These are phyloP conservation scores for Drosophila subobscura DNA, from an alignment of 1,140 invertebrate genomes.

Conservation along the genomic window DNA sequence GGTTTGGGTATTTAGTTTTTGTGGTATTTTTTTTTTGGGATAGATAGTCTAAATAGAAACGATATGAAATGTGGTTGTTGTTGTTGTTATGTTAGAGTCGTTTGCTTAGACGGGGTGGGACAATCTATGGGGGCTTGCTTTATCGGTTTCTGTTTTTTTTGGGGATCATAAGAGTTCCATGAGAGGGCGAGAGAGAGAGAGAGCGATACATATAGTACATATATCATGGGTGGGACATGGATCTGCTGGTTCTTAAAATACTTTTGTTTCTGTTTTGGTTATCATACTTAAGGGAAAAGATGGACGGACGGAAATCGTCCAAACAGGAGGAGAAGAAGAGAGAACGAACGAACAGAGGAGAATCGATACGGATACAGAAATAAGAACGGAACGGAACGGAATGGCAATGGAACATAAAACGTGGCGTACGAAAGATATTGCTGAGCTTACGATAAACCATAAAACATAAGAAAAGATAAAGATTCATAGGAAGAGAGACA, in stretches of 20 bases:
- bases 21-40: conserved; percentile 35
- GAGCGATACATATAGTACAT: conserved; percentile 8
- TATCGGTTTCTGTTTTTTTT: conserved; percentile 19
- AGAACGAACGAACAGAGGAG: background rate
- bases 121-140: background rate
- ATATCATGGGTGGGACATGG: conserved; percentile 38
- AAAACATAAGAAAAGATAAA: conserved; percentile 28
- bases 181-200: too few relatives aligned
- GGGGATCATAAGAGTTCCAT: conserved; percentile 16
- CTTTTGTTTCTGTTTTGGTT: conserved; percentile 50
- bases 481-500: conserved; percentile 15
- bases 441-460: conserved; percentile 28
- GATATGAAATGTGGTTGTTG: conserved; percentile 81
- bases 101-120: conserved; percentile 26
- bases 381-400: conserved; percentile 2
- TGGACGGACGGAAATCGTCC: conserved; percentile 24
- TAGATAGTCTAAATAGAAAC: conserved; percentile 55
- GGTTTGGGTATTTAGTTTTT: conserved; percentile 37
- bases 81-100: conserved; percentile 70
- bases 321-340: conserved; percentile 37
- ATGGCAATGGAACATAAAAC: conserved; percentile 10
- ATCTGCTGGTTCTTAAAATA: conserved; percentile 38
- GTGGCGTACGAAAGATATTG: conserved; percentile 13
- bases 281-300: conserved; percentile 40
- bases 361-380: conserved; percentile 8